Percentiles rank a stretch among this genome's conserved stretches.
These are phyloP conservation scores for Octopus bimaculoides DNA, from an alignment of 1,140 invertebrate genomes.

Conservation along the genomic window DNA sequence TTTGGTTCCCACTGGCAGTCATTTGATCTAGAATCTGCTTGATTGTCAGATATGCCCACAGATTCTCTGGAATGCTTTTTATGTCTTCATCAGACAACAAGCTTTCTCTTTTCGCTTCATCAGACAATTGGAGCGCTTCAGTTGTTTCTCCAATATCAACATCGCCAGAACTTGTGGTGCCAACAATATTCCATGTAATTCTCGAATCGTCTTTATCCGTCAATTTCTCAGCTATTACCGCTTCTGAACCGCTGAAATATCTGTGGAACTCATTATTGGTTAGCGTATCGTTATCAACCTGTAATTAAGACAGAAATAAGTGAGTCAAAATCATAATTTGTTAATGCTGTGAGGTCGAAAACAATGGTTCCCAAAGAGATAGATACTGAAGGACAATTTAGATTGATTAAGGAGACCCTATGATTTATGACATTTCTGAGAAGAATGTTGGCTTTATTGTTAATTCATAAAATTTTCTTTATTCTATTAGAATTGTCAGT, in stretches of 20 bases:
- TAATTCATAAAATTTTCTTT: no score
- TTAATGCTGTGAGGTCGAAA: no score
- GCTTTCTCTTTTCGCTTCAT: not conserved
- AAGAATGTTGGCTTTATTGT: no score
- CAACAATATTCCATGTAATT: constrained; percentile 24
- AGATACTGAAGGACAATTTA: no score
- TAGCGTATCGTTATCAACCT: constrained; percentile 22
- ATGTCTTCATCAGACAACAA: constrained; percentile 18
- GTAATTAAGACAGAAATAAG: no score
- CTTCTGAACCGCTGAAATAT: constrained; percentile 47
- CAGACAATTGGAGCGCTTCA: not conserved
- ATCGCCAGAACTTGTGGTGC: constrained; percentile 17
- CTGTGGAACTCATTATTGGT: constrained; percentile 37
- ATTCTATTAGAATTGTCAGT: no score
- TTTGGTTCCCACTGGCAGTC: constrained; percentile 19
- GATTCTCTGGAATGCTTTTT: constrained; percentile 60
- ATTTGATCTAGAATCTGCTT: constrained; percentile 64
- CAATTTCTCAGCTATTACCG: constrained; percentile 43
- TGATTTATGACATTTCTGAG: no score
- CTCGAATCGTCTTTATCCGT: constrained; percentile 11
- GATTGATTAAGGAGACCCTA: no score
- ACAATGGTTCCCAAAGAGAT: no score
- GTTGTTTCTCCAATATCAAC: constrained; percentile 3
- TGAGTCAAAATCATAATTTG: no score
- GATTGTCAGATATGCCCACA: constrained; percentile 72